Base-by-base conservation (phyloP, 2,797 vertebrate species). In the Bradypodion ventrale region DNA sequence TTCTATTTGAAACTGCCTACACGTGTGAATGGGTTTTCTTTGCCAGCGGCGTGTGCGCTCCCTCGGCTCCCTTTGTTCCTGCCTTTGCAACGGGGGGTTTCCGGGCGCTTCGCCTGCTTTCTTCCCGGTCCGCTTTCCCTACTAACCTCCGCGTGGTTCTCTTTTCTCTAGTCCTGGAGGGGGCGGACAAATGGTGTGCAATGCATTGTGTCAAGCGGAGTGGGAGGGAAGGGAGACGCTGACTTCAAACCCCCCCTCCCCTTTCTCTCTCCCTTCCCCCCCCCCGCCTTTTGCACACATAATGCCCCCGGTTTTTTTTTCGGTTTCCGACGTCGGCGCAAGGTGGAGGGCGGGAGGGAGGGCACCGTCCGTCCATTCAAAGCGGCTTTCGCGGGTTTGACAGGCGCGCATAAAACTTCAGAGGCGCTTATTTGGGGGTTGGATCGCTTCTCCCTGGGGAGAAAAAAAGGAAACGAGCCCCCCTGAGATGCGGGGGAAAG, bases 331-430 rank as follows among this genome's bases (percentile, higher is more conserved):
- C 10, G 52, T 32, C 19, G 27, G 15, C 29, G 59, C 8, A 23
- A 4, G 1, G 32, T 3, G 27, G 40, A 23, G 4, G 1, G 32
- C 3, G 27, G 40, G 40, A 40, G 77, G 68, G 27, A 75, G 68
- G 78, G 65, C 35, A n/a, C n/a, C n/a, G n/a, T 84, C 40, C 8
- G 9, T 35, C 76, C 85, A 88, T 91, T 87, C 90, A 91, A n/a
- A 86, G 29, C 40, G 0, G 40, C 19, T n/a, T 52, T 6, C 8
- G 75, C 79, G 77, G 75, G 83, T 70, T 77, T 88, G 92, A 92
- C 92, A 93, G 90, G 72, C 66, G 88, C 80, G 88, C 80, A 42
- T 75, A 69, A 83, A 88, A 92, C 87, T 93, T 92, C 62, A 37
- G 83, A 69, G 82, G 52, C n/a, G 12, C 73, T 73, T 29, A 59